Evolutionary conservation across 2,888 invertebrate species (phyloP), one percentile per base, ranked within the genome.

Genomic region (Atrina japonica): DNA sequence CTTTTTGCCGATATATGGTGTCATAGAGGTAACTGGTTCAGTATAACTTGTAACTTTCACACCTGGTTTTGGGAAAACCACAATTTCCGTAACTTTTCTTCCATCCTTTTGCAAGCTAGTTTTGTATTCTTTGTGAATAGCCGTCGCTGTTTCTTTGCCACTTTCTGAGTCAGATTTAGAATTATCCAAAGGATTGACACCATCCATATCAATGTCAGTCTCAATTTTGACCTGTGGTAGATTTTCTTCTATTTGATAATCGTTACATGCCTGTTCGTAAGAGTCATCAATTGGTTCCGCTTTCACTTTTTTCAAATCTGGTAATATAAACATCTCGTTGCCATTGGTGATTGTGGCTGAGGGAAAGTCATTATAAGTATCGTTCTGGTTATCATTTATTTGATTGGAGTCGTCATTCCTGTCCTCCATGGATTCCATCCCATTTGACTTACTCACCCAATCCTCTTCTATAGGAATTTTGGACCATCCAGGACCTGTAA

Each of bases 281-380:
- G 35, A 35, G 11, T 35, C 11, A 21, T 56, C 56, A 21, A 56
- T 23, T 21, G 56, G 56, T 35, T 56, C 56, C 9, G 35, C 35
- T 35, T 35, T 61, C 29, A 35, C 47, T 11, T 63, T 49, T 9
- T 64, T 63, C 18, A 65, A 41, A 14, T 67, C 60, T 23, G 75
- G 63, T n/a, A 80, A 53, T 7, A 80, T 80, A 60, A 77, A 80
- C 80, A 80, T 80, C 1, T 75, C 70, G 74, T 74, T 76, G 29
- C 76, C 78, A 59, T 80, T 77, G 5, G 66, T 75, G 41, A 72
- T 69, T 3, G 75, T 73, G 35, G 77, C 53, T 18, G 75, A 68
- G 11, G 70, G 68, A 11, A 67, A 64, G 18, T 73, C 63, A 11
- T 73, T 67, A 18, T 65, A 58, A 18, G 53, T 63, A 14, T 59